Conservation (phyloP, 2,888 invertebrate species). For the Adelognathus sp. region DNA sequence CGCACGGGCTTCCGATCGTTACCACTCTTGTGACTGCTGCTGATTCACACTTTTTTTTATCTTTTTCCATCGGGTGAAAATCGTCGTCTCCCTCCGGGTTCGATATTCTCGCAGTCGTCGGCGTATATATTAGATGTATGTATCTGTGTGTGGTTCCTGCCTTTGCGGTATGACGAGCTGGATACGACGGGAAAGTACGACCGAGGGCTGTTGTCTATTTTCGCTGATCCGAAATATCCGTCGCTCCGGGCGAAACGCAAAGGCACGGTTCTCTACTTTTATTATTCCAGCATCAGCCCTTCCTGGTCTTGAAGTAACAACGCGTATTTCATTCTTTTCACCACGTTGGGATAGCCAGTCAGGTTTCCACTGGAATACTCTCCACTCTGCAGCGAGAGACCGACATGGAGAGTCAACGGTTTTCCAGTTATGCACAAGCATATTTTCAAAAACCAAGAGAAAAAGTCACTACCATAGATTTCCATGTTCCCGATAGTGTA, state of each 20-base stretch:
- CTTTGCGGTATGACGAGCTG: not conserved
- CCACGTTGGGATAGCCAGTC: not conserved
- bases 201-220: slow-evolving; percentile 17
- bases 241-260: not conserved
- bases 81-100: slow-evolving; percentile 9
- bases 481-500: too few relatives aligned
- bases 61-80: not conserved
- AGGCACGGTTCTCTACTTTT: not conserved
- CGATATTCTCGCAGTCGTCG: slow-evolving; percentile 13
- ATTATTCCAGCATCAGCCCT: not conserved
- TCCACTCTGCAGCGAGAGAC: not conserved
- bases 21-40: slow-evolving; percentile 36
- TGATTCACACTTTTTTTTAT: slow-evolving; percentile 22
- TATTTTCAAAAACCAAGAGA: slow-evolving; percentile 60
- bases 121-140: not conserved
- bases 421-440: slow-evolving; percentile 58
- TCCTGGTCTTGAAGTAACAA: not conserved
- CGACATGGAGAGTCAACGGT: not conserved
- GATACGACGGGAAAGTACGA: not conserved
- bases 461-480: too few relatives aligned
- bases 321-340: not conserved
- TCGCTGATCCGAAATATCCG: slow-evolving; percentile 28
- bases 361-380: too few relatives aligned
- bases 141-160: too few relatives aligned
- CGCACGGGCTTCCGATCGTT: slow-evolving; percentile 49